Conservation (phyloP, 2,888 invertebrate species). For the Odontothrips loti region DNA sequence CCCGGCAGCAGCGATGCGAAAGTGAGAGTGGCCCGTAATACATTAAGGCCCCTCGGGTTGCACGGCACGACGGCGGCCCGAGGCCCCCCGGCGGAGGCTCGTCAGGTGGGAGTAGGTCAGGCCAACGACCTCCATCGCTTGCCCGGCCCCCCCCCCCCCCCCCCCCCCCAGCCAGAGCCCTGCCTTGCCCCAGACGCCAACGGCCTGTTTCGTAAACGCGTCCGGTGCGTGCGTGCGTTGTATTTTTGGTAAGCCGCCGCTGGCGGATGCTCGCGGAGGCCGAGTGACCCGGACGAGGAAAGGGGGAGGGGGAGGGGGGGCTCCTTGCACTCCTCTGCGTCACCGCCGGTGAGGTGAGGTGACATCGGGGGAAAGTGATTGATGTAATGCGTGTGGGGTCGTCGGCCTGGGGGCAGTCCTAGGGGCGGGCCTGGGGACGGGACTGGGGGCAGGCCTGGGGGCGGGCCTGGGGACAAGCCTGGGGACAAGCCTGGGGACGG, state of each 20-base stretch:
- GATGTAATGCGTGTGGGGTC: too few relatives aligned
- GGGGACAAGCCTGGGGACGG: too few relatives aligned
- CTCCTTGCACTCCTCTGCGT: too few relatives aligned
- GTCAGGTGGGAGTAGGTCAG: constrained; percentile 12
- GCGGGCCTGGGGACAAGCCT: too few relatives aligned
- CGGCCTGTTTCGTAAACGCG: constrained; percentile 24
- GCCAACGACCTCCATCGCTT: constrained; percentile 40
- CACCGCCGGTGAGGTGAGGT: too few relatives aligned
- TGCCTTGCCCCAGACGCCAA: constrained; percentile 36
- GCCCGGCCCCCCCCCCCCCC: constrained; percentile 39
- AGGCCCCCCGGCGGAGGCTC: neutral
- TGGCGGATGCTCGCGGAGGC: neutral
- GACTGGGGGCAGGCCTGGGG: too few relatives aligned
- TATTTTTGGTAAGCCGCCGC: neutral
- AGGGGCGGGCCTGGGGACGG: too few relatives aligned
- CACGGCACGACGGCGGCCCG: neutral
- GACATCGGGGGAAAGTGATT: too few relatives aligned
- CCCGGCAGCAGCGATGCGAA: constrained; percentile 35
- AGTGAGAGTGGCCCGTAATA: constrained; percentile 30
- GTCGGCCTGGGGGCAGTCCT: too few relatives aligned
- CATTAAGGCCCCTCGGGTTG: neutral
- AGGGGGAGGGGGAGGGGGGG: neutral
- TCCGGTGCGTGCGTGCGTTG: neutral
- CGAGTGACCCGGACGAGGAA: too few relatives aligned
- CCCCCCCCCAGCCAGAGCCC: constrained; percentile 33